phyloP scores from a whole-genome alignment of 1,140 invertebrate species.

The Polypedilum pembai region DNA sequence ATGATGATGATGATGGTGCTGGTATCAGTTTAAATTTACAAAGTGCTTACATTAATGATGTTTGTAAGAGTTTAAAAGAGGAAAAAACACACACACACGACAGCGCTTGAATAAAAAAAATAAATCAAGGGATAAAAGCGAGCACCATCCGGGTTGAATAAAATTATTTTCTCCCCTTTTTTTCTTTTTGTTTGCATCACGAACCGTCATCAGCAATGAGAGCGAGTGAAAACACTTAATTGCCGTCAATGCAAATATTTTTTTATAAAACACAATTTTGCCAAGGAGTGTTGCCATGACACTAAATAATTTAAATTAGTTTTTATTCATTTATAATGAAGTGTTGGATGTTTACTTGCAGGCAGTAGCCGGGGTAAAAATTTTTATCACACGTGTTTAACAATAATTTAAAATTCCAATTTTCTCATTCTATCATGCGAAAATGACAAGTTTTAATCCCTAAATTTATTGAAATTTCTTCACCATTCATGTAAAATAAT shows the following conservation, averaged over 20 bases:
- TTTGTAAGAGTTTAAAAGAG: background rate
- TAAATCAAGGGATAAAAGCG: background rate
- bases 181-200: background rate
- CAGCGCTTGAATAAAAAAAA: background rate
- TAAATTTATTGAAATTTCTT: too few relatives aligned
- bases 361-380: background rate
- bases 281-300: background rate
- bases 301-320: slow-evolving; percentile 14
- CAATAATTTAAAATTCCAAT: too few relatives aligned
- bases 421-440: too few relatives aligned
- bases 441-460: too few relatives aligned
- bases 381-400: too few relatives aligned
- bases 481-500: too few relatives aligned
- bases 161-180: background rate
- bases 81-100: background rate
- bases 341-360: background rate
- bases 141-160: background rate
- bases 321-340: background rate
- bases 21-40: background rate
- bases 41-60: slow-evolving; percentile 4
- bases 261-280: background rate
- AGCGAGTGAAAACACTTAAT: background rate
- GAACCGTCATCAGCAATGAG: background rate
- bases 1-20: too few relatives aligned
- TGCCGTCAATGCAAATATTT: slow-evolving; percentile 5